Evolutionary conservation across 2,113 vertebrate species (phyloP).

Genomic region (Cettia cetti): DNA sequence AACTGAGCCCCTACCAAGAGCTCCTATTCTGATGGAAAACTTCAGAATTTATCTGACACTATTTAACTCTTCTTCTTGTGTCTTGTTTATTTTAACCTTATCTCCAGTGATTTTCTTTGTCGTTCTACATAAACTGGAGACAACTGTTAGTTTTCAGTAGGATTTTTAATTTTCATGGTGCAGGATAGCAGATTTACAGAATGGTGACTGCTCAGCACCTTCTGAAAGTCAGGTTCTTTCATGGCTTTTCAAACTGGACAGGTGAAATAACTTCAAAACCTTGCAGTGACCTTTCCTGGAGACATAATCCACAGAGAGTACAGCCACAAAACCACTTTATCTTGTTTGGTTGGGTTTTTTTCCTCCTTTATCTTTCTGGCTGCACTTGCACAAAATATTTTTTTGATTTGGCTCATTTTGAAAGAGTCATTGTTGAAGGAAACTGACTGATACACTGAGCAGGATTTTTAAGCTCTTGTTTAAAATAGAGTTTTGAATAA

Average conservation of each 20-base stretch:
- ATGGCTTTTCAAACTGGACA: not conserved
- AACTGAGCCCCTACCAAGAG: not conserved
- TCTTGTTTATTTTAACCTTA: no score
- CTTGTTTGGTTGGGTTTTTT: not conserved
- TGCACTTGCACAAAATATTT: not conserved
- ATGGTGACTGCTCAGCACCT: not conserved
- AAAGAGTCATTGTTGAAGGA: not conserved
- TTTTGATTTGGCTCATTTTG: not conserved
- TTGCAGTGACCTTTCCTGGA: not conserved
- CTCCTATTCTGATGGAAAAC: not conserved
- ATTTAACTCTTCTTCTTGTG: not conserved
- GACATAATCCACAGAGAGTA: not conserved
- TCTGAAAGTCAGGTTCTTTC: not conserved
- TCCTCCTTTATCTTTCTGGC: not conserved
- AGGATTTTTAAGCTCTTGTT: not conserved
- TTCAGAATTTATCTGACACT: not conserved
- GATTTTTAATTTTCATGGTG: not conserved
- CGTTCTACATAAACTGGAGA: not conserved
- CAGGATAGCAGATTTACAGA: not conserved
- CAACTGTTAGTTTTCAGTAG: not conserved
- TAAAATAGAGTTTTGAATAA: not conserved
- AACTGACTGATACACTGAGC: not conserved
- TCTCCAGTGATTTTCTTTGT: not conserved
- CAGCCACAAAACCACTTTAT: not conserved
- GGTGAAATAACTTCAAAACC: not conserved